Percentiles rank a stretch among this genome's conserved stretches.
These are phyloP conservation scores for Aphis craccivora DNA, from an alignment of 1,140 invertebrate species.

Conservation along the genomic window DNA sequence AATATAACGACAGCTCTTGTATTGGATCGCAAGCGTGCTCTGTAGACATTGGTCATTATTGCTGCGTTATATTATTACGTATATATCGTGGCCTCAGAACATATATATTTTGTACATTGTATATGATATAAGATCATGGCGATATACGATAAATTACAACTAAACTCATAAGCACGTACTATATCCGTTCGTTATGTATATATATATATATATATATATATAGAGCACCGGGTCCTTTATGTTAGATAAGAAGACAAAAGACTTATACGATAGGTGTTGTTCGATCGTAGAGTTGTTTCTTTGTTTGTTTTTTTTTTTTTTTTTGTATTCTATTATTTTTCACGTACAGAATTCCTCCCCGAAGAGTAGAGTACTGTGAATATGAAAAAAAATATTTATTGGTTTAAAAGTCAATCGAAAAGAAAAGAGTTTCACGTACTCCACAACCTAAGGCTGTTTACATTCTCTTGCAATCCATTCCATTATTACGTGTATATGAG, in stretches of 20 bases:
- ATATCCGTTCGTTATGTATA: not conserved
- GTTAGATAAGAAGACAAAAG: constrained; percentile 8
- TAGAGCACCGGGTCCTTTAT: not conserved
- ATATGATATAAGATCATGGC: too few relatives aligned
- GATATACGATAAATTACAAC: too few relatives aligned
- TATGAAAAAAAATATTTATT: not conserved
- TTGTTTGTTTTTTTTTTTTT: not conserved
- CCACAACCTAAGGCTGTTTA: too few relatives aligned
- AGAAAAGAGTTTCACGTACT: not conserved
- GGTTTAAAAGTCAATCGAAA: not conserved
- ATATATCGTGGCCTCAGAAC: not conserved
- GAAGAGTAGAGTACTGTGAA: not conserved
- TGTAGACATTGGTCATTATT: not conserved
- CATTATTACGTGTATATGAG: not conserved
- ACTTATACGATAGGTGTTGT: not conserved
- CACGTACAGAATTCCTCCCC: not conserved
- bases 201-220: not conserved
- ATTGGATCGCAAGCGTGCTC: not conserved
- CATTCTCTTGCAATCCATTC: not conserved
- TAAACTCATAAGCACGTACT: not conserved
- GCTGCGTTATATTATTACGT: not conserved
- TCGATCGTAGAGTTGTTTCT: not conserved
- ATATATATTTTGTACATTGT: not conserved
- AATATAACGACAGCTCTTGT: not conserved
- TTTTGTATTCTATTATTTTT: not conserved